Evolutionary conservation across 2,888 invertebrate genomes (phyloP), one percentile per base, ranked within the genome.

Genomic region (Arctia plantaginis): DNA sequence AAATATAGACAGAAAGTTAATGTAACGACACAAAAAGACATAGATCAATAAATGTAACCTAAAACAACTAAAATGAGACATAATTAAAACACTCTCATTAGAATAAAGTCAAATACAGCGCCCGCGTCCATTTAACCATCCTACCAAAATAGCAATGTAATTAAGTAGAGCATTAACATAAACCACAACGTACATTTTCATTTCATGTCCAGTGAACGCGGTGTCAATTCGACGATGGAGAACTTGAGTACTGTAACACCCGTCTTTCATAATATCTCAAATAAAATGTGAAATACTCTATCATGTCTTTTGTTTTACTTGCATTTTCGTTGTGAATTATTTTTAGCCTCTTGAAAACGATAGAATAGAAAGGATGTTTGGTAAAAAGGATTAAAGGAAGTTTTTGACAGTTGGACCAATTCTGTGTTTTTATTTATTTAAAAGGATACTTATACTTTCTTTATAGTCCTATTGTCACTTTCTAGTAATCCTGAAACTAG

Each of bases 111-210:
- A 59, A 72, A 72, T 30, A 69, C 30, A 66, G 65, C 59, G 39
- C 66, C 70, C 47, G 64, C 39, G 41, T 27, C 59, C 20, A 70
- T 74, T 74, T 77, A 79, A 64, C 47, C 70, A 55, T 69, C 64
- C 69, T 27, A 51, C 44, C 76, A 79, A 82, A 79, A 85, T 72
- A 71, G 76, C 39, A 72, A 76, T 78, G 68, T 77, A 82, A 84
- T 84, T 84, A 84, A 80, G 67, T 76, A 65, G 74, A 65, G 67
- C 77, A 81, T 83, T 84, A 75, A 70, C 80, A 80, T 84, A 79
- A 83, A 82, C 84, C 84, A 64, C 78, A 82, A 33, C 76, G 84
- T 77, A 76, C 77, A 80, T 79, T 85, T 78, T 75, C 80, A 83
- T 85, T 82, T 76, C 67, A 70, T 72, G 77, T 74, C 79, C 77